Percentiles rank a stretch among this genome's conserved stretches.
phyloP scores from a whole-genome alignment of 2,888 invertebrate species.

The Hirtodrosophila confusa region DNA sequence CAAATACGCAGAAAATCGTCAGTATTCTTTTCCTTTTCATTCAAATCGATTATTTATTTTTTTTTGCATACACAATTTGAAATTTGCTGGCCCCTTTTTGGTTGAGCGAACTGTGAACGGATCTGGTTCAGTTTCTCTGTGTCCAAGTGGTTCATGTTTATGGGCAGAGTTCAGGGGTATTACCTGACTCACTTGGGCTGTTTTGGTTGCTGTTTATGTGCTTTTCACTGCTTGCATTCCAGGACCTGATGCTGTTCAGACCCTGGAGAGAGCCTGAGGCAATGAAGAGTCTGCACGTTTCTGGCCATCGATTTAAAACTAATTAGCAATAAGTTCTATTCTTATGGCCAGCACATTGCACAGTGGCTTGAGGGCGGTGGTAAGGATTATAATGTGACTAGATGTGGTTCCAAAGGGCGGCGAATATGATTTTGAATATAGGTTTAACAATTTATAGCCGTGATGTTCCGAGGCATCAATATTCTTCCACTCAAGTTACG shows the following conservation, averaged over 20 bases:
- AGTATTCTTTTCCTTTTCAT: conserved; percentile 5
- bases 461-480: too few species aligned
- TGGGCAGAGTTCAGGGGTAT: too few species aligned
- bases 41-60: conserved; percentile 47
- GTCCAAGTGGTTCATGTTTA: too few species aligned
- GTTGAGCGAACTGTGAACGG: conserved; percentile 13
- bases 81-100: conserved; percentile 12
- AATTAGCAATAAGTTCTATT: conserved; percentile 80
- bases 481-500: too few species aligned
- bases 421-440: too few species aligned
- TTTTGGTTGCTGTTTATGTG: not conserved
- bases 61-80: conserved; percentile 26
- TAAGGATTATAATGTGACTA: too few species aligned
- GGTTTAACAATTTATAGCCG: too few species aligned
- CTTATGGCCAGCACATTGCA: conserved; percentile 32
- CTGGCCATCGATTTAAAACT: conserved; percentile 74
- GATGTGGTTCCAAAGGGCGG: too few species aligned
- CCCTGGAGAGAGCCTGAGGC: conserved; percentile 5
- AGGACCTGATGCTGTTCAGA: not conserved
- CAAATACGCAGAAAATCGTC: conserved; percentile 18
- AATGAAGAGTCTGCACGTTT: conserved; percentile 42
- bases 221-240: not conserved
- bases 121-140: conserved; percentile 10
- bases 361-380: conserved; percentile 24
- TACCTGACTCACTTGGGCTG: too few species aligned